Evolutionary conservation across 1,140 invertebrate genomes (phyloP).

Genomic region (Planococcus citri): DNA sequence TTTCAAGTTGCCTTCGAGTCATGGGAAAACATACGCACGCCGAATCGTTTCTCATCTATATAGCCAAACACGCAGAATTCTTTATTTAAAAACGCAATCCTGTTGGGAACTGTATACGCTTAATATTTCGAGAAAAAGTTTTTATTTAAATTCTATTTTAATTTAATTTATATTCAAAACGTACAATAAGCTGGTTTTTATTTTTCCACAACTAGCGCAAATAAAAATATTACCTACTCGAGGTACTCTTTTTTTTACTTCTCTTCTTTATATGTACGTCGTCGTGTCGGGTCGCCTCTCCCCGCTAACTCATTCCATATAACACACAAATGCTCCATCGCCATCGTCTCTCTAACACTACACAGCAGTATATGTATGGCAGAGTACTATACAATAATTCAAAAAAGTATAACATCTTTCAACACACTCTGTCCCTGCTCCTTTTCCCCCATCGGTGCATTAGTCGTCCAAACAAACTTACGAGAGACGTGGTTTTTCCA

Average conservation of each 20-base stretch:
- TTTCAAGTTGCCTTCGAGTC: not conserved
- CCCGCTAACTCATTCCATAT: too few relatives aligned
- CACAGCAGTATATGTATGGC: too few relatives aligned
- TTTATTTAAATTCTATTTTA: not conserved
- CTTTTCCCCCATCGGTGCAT: not conserved
- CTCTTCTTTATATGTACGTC: too few relatives aligned
- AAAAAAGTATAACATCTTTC: conserved; percentile 1
- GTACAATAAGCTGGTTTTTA: not conserved
- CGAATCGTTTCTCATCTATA: not conserved
- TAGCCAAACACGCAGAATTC: not conserved
- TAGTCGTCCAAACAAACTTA: not conserved
- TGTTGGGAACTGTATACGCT: not conserved
- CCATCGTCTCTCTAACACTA: too few relatives aligned
- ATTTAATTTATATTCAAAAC: conserved; percentile 8
- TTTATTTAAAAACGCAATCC: conserved; percentile 6
- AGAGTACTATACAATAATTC: not conserved
- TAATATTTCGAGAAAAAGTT: conserved; percentile 8
- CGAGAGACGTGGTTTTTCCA: not conserved
- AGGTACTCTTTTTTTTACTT: not conserved
- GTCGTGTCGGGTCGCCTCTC: too few relatives aligned
- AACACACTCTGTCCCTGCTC: too few relatives aligned
- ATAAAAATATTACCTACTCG: not conserved
- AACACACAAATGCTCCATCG: too few relatives aligned
- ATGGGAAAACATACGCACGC: not conserved
- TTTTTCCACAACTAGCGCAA: not conserved